These are phyloP conservation scores for Pseudorhombus dupliciocellatus DNA, from an alignment of 2,113 vertebrate species.

Conservation along the genomic window DNA sequence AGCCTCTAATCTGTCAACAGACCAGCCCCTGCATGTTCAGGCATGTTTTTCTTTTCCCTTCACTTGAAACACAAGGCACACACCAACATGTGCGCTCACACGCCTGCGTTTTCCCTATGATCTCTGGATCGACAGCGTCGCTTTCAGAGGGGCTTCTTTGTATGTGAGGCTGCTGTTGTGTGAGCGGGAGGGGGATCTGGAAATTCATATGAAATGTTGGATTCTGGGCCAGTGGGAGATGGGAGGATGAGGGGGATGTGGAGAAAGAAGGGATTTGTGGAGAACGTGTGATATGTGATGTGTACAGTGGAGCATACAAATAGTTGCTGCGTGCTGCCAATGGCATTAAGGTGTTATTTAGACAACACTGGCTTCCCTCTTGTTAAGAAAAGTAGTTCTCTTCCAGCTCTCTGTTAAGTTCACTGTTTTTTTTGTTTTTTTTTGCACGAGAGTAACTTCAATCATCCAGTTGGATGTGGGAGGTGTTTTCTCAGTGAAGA, in stretches of 20 bases:
- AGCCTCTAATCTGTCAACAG: constrained; percentile 24
- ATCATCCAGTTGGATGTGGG: background rate
- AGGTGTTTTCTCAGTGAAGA: background rate
- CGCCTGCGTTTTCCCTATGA: constrained; percentile 17
- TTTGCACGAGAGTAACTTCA: background rate
- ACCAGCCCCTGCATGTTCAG: constrained; percentile 35
- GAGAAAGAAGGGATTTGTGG: constrained; percentile 42
- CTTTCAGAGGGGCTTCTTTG: constrained; percentile 34
- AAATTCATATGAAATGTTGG: constrained; percentile 41
- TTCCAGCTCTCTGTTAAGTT: background rate
- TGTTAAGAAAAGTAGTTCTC: background rate
- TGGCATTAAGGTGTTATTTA: constrained; percentile 16
- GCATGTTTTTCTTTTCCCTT: constrained; percentile 9
- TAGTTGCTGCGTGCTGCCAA: constrained; percentile 10
- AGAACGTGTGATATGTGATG: constrained; percentile 42
- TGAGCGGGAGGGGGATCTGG: constrained; percentile 26
- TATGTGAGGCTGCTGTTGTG: constrained; percentile 14
- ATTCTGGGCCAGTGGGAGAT: constrained; percentile 28
- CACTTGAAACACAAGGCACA: constrained; percentile 42
- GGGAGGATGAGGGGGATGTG: constrained; percentile 33
- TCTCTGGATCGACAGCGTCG: constrained; percentile 25
- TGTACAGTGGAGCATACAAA: constrained; percentile 38
- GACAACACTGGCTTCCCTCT: constrained; percentile 2
- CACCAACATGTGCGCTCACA: constrained; percentile 9
- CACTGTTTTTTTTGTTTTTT: background rate